phyloP scores from a whole-genome alignment of 2,888 invertebrate genomes.

The Clivina fossor region DNA sequence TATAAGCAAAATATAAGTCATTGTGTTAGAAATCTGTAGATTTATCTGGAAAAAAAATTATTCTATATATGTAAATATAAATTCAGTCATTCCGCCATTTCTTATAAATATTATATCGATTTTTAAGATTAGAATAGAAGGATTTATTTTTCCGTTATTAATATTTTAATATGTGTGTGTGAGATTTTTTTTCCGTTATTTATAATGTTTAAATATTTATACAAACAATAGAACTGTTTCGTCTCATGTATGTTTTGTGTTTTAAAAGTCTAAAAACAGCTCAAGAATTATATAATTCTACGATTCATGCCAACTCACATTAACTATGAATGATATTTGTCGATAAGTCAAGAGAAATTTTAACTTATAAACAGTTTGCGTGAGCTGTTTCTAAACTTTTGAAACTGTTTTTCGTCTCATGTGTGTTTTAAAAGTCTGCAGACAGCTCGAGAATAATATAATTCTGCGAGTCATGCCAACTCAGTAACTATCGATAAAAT shows the following conservation, averaged over 20 bases:
- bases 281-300: background rate
- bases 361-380: constrained; percentile 9
- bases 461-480: too few species aligned
- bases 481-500: too few species aligned
- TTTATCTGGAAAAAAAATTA: too few species aligned
- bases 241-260: constrained; percentile 7
- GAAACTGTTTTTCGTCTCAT: background rate
- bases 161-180: too few species aligned
- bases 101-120: constrained; percentile 24
- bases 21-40: too few species aligned
- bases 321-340: constrained; percentile 25
- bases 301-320: constrained; percentile 6
- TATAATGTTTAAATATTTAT: constrained; percentile 7
- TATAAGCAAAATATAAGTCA: too few species aligned
- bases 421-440: too few species aligned
- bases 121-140: too few species aligned
- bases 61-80: too few species aligned
- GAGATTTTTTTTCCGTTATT: too few species aligned
- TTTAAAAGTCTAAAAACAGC: constrained; percentile 7
- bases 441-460: too few species aligned
- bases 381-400: background rate
- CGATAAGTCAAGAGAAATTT: constrained; percentile 21
- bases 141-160: too few species aligned
- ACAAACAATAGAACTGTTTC: constrained; percentile 9
- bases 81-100: background rate